A percentile compares a stretch with the other conserved stretches of the same genome.
Evolutionary conservation across 2,113 vertebrate genomes (phyloP).

Genomic region (Pelecanoides urinatrix): DNA sequence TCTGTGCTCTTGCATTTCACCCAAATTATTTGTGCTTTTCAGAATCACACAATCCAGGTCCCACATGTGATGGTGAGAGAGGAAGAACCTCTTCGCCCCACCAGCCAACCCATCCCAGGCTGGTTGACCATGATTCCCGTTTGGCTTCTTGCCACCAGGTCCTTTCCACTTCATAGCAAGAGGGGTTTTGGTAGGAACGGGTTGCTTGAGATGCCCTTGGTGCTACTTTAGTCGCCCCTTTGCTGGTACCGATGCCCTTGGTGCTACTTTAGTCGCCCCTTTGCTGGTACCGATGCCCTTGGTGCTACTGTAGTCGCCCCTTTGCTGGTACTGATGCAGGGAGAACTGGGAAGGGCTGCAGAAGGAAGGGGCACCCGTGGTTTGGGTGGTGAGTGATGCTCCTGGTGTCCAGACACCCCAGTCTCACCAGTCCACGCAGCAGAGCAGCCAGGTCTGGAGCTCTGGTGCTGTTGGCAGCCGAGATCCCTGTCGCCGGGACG

Average conservation of each 20-base stretch:
- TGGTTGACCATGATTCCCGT: accelerated
- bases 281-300: accelerated
- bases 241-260: accelerated
- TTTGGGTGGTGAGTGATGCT: accelerated
- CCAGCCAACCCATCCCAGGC: neutral
- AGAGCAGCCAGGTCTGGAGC: neutral
- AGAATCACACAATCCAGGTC: accelerated
- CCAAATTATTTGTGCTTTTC: neutral
- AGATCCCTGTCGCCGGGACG: accelerated
- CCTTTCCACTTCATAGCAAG: neutral
- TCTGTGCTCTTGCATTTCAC: neutral
- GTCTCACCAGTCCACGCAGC: neutral
- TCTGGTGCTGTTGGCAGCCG: accelerated
- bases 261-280: neutral
- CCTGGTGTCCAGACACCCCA: neutral
- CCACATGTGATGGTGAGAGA: accelerated
- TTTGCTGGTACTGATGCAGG: neutral
- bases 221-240: neutral
- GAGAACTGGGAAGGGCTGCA: neutral
- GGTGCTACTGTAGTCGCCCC: neutral
- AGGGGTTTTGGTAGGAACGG: accelerated
- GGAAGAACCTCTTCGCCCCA: neutral
- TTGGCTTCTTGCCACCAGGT: neutral
- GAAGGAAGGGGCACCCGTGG: neutral
- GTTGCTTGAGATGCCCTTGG: too few species aligned